Evolutionary conservation across 2,888 invertebrate genomes (phyloP).

Genomic region (Mechanitis messenoides): DNA sequence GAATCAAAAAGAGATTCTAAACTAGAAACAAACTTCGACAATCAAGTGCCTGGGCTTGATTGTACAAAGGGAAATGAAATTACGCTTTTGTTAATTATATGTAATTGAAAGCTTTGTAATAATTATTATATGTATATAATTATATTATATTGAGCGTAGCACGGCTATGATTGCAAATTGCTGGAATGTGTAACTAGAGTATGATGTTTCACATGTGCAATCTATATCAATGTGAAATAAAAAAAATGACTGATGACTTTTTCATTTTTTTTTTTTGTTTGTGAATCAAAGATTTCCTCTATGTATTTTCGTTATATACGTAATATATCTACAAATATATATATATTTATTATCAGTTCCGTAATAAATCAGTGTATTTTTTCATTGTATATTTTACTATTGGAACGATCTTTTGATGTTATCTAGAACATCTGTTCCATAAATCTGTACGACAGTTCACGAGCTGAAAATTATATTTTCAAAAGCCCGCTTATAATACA

Average conservation of each 20-base stretch:
- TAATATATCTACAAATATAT: constrained; percentile 8
- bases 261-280: no score
- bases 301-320: constrained; percentile 9
- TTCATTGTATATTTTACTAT: constrained; percentile 20
- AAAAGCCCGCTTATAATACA: constrained; percentile 19
- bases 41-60: constrained; percentile 18
- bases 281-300: neutral
- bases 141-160: neutral
- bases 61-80: constrained; percentile 15
- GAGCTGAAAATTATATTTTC: constrained; percentile 27
- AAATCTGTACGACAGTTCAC: constrained; percentile 27
- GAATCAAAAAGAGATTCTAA: constrained; percentile 17
- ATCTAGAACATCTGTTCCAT: constrained; percentile 25
- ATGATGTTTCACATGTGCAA: no score
- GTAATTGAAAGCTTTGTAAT: neutral
- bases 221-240: no score
- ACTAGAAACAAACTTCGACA: constrained; percentile 18
- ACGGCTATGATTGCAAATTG: no score
- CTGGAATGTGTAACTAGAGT: no score
- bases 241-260: no score
- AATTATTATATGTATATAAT: neutral
- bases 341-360: constrained; percentile 14
- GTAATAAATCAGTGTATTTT: constrained; percentile 19
- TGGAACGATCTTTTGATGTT: constrained; percentile 22
- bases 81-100: constrained; percentile 3